Base-by-base conservation (phyloP, 2,113 vertebrate genomes). In the Albula goreensis region DNA sequence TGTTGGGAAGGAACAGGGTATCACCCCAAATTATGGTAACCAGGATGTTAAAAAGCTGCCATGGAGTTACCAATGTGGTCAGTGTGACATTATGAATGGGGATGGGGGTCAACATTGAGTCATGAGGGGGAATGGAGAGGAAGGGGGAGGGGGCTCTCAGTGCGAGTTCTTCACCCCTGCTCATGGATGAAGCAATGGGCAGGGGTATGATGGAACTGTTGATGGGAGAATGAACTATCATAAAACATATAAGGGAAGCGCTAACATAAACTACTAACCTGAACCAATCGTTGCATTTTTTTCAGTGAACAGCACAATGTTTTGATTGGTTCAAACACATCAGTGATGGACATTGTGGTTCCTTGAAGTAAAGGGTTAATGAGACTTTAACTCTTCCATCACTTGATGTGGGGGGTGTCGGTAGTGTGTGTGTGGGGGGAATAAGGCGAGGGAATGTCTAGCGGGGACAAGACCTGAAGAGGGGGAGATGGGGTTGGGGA, bases 11-110 rank as follows among this genome's bases (percentile, higher is more conserved):
- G 22, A 74, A 74, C 70, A n/a, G 70, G n/a, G 4, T 8, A 31
- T 31, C 70, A 74, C 6, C 70, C 93, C 92, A 83, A 78, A 86
- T 41, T 1, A 41, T 86, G 93, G 89, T 91, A 89, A 90, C 88
- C 87, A 90, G 56, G 52, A 66, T 4, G 88, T 92, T 89, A 89
- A 89, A 90, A 91, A 95, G 95, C 94, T 95, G 95, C 95, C 95
- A 92, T 92, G 91, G 90, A 74, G 70, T 93, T 52, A 93, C 93
- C 92, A 10, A 74, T 22, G 70, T 74, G 70, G 70, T 74, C 70
- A 84, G 87, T 88, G 86, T 85, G 74, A 2, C 48, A 41, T 19
- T 51, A 49, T 25, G 52, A 50, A 50, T 10, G 13, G 82, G 31
- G 83, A 66, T 7, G 66, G 41, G 77, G 13, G 56, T 50, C 19